A percentile compares a stretch with the other conserved stretches of the same genome.
These are phyloP conservation scores for Pogonocherus hispidulus DNA, from an alignment of 2,888 invertebrate genomes.

Conservation along the genomic window DNA sequence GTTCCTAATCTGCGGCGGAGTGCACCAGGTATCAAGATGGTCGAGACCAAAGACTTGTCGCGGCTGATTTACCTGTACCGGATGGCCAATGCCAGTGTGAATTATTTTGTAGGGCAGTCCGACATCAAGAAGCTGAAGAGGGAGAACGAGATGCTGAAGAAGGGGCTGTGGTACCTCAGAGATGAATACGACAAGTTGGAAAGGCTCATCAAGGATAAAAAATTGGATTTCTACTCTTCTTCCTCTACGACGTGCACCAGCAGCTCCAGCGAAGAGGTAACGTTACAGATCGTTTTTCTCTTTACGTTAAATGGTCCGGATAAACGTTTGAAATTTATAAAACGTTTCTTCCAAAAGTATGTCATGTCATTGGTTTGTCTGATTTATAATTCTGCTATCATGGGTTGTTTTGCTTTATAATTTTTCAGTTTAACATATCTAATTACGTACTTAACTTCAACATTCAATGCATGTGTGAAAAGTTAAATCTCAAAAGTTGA, in stretches of 20 bases:
- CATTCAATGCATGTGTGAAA: too few relatives aligned
- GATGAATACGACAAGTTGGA: constrained; percentile 92
- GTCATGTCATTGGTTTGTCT: too few relatives aligned
- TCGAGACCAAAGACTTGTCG: background rate
- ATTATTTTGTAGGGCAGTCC: constrained; percentile 79
- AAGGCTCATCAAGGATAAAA: constrained; percentile 78
- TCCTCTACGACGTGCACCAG: constrained; percentile 73
- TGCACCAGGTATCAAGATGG: background rate
- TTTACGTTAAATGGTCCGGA: too few relatives aligned
- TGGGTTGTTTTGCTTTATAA: too few relatives aligned
- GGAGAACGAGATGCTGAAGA: constrained; percentile 88
- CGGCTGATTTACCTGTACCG: constrained; percentile 19
- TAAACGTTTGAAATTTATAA: background rate
- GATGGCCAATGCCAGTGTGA: constrained; percentile 3
- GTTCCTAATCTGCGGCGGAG: background rate
- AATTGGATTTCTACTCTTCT: constrained; percentile 63
- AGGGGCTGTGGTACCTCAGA: constrained; percentile 88
- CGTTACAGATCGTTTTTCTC: too few relatives aligned
- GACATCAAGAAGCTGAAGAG: constrained; percentile 90
- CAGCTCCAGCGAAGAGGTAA: constrained; percentile 61
- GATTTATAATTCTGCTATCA: too few relatives aligned
- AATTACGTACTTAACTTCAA: too few relatives aligned
- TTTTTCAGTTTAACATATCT: too few relatives aligned
- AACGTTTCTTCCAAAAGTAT: too few relatives aligned
- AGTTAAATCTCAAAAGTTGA: too few relatives aligned